Base-by-base conservation (phyloP, 2,888 invertebrate genomes). In the Diaperis boleti region DNA sequence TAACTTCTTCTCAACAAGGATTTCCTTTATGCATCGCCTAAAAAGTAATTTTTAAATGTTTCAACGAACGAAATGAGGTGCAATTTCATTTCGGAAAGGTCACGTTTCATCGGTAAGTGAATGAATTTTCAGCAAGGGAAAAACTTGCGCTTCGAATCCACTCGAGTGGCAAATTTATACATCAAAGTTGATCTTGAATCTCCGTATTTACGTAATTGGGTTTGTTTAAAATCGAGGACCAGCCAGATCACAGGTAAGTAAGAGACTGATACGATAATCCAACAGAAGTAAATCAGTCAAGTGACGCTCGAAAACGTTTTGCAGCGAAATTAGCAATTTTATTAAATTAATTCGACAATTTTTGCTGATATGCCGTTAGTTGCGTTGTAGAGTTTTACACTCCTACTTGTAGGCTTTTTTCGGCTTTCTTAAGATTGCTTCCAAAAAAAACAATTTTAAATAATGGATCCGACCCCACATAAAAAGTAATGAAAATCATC, bases 151-250 rank as follows among this genome's bases (percentile, higher is more conserved):
- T 33, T 49, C 17, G 33, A 49, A 10, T 22, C 22, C 26, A 47
- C 8, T 29, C 47, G 15, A 50, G 50, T 35, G 33, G 35, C 10
- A 50, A 50, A 50, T 50, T 50, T 50, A n/a, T 50, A 50, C 50
- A 50, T 22, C 50, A 50, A 50, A 35, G 14, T 49, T 49, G 3
- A 15, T 37, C n/a, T 14, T n/a, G 11, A 42, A 10, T 44, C 11
- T 22, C 4, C 33, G 10, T 33, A 33, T 26, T 26, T 26, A 26
- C 26, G 26, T 26, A 33, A 33, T 33, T 33, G 13, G 31, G 47
- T 31, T 47, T 47, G 47, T 47, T 47, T 47, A 47, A 31, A 47
- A 47, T 47, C 31, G 11, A 31, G 11, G 33, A 4, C n/a, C 3
- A 26, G 15, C 20, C 20, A 44, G 26, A 44, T 44, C 13, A 10